These are phyloP conservation scores for Drosophila peninsularis DNA, from an alignment of 2,888 invertebrate genomes.

Conservation along the genomic window DNA sequence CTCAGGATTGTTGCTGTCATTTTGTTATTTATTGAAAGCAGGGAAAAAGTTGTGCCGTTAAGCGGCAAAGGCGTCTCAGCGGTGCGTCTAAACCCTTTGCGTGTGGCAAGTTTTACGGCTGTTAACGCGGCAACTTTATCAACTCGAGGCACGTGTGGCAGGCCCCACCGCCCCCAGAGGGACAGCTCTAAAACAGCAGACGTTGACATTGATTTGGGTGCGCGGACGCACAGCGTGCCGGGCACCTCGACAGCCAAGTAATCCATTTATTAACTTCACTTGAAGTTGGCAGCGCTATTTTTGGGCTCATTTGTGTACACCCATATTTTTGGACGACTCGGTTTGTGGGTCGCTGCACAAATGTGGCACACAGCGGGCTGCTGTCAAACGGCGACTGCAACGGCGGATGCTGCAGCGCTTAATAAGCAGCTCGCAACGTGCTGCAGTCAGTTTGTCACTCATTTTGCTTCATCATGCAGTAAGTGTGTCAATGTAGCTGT, in stretches of 20 bases:
- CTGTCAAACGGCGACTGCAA: constrained; percentile 24
- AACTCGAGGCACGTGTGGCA: constrained; percentile 59
- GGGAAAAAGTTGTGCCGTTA: constrained; percentile 49
- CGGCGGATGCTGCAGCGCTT: constrained; percentile 53
- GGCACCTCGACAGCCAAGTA: constrained; percentile 50
- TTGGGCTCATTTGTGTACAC: constrained; percentile 38
- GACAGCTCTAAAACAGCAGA: constrained; percentile 30
- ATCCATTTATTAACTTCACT: constrained; percentile 78
- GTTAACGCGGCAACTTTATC: constrained; percentile 75
- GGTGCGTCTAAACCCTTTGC: constrained; percentile 66
- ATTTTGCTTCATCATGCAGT: constrained; percentile 80
- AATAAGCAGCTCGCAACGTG: constrained; percentile 77
- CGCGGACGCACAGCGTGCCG: constrained; percentile 13
- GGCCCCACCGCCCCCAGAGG: constrained; percentile 9
- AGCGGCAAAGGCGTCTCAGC: constrained; percentile 46
- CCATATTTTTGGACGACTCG: constrained; percentile 30
- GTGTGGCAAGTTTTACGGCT: constrained; percentile 71
- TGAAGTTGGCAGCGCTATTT: constrained; percentile 53
- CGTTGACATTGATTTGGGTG: constrained; percentile 78
- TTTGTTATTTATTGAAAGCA: constrained; percentile 67
- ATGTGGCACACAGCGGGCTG: constrained; percentile 43
- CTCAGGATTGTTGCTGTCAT: constrained; percentile 46
- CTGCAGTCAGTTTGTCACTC: constrained; percentile 79
- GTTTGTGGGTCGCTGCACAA: constrained; percentile 45
- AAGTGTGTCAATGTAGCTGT: constrained; percentile 76